These are phyloP conservation scores for Drosophila paucipuncta DNA, from an alignment of 2,888 invertebrate species.

Conservation along the genomic window DNA sequence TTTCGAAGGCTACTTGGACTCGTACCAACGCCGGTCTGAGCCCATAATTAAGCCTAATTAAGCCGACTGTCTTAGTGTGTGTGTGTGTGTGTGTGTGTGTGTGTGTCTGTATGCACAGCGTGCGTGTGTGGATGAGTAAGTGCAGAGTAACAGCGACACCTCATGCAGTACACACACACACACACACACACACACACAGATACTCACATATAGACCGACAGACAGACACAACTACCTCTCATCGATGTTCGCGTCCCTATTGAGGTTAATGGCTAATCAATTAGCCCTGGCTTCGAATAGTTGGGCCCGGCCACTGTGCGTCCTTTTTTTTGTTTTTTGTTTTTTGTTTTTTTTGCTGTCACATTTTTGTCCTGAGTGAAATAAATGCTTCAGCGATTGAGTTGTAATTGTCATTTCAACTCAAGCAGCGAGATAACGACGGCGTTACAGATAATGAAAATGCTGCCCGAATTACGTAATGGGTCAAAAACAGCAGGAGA, in stretches of 20 bases:
- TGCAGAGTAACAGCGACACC: no score
- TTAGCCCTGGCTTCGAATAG: slow-evolving; percentile 51
- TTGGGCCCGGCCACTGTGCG: slow-evolving; percentile 43
- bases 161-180: not conserved
- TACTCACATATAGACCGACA: not conserved
- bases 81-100: slow-evolving; percentile 15
- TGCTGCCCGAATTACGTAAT: slow-evolving; percentile 50
- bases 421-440: slow-evolving; percentile 37
- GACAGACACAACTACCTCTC: slow-evolving; percentile 11
- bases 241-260: slow-evolving; percentile 46
- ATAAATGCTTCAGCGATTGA: slow-evolving; percentile 64
- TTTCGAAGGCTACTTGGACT: slow-evolving; percentile 59
- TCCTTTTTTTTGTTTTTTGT: not conserved
- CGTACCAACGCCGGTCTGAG: slow-evolving; percentile 32
- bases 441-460: slow-evolving; percentile 30
- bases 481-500: not conserved
- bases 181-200: not conserved
- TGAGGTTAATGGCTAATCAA: slow-evolving; percentile 79
- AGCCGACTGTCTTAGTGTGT: slow-evolving; percentile 42
- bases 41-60: slow-evolving; percentile 80
- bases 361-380: slow-evolving; percentile 25
- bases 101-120: not conserved
- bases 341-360: not conserved
- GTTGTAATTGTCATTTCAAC: slow-evolving; percentile 68
- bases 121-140: no score